Base-by-base conservation (phyloP, 2,888 invertebrate genomes). In the Eupithecia exiguata region DNA sequence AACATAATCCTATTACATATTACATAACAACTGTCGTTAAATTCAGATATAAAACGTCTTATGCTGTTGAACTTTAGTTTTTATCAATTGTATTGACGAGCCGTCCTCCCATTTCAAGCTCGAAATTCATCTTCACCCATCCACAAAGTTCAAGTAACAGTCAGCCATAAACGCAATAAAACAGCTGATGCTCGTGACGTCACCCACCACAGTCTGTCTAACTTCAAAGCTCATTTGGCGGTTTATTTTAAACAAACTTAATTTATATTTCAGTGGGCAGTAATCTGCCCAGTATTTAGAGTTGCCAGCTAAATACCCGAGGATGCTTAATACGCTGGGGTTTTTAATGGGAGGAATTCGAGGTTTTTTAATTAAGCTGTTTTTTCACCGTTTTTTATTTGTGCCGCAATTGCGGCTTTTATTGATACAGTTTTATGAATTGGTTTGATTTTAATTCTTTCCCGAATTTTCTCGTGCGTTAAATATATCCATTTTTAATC, bases 201-300 rank as follows among this genome's bases (percentile, higher is more conserved):
- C 63, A 65, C 21, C 25, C 53, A 10, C 21, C 12, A 12, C 18
- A 62, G 18, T 40, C n/a, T 14, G 40, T 25, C 12, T 12, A 74
- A 71, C 74, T 66, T 67, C 65, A 43, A 40, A 67, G 18, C 71
- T 70, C 62, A 67, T 58, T 68, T 69, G 10, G 58, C 43, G 53
- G 71, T 68, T 40, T 71, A 69, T 69, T 71, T 70, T 72, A 67
- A 75, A 71, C 71, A 67, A 62, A 67, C 72, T 72, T 66, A 66
- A 70, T 72, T 69, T 70, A 72, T 72, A 66, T 72, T 72, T 69
- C 67, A 46, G 69, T 58, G 25, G 5, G 58, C 40, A 66, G 40
- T 25, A 53, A 38, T 38, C 65, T n/a, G 62, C 21, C 21, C 38
- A 7, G 66, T 40, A 62, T 30, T 62, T 62, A 66, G 25, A 21